Conservation (phyloP, 2,888 invertebrate species). For the Heliconius charithonia region DNA sequence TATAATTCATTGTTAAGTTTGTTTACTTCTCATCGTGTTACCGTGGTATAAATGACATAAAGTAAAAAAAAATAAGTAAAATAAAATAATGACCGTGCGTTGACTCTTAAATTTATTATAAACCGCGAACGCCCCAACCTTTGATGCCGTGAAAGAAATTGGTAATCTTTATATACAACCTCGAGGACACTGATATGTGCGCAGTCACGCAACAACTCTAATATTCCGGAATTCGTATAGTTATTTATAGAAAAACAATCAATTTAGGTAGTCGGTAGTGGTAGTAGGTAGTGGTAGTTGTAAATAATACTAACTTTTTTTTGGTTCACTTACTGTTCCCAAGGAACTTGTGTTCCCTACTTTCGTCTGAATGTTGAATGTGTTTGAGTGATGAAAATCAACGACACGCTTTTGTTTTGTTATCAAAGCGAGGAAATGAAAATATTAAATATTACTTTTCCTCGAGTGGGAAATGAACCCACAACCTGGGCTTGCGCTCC, state of each 20-base stretch:
- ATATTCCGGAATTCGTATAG: constrained; percentile 1
- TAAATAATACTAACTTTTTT: no score
- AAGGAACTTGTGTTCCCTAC: no score
- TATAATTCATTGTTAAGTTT: constrained; percentile 3
- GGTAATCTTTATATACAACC: constrained; percentile 32
- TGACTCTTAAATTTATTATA: constrained; percentile 26
- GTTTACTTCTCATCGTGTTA: not conserved
- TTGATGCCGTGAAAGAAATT: constrained; percentile 34
- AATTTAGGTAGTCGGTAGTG: no score
- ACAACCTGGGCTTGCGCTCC: no score
- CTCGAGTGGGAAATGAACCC: no score
- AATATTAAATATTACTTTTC: no score
- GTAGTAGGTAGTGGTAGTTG: no score
- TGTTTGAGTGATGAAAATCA: no score
- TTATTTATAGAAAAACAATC: constrained; percentile 10
- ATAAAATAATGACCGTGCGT: not conserved
- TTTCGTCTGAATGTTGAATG: no score
- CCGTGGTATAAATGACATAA: not conserved
- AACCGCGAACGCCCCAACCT: constrained; percentile 25
- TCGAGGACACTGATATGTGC: constrained; percentile 30
- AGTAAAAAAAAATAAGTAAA: not conserved
- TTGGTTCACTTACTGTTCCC: no score
- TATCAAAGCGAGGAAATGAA: no score
- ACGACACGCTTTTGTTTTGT: no score
- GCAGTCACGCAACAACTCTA: constrained; percentile 29